A percentile compares a stretch with the other conserved stretches of the same genome.
Conservation (phyloP, 1,140 invertebrate species). For the Ceratina australensis region DNA sequence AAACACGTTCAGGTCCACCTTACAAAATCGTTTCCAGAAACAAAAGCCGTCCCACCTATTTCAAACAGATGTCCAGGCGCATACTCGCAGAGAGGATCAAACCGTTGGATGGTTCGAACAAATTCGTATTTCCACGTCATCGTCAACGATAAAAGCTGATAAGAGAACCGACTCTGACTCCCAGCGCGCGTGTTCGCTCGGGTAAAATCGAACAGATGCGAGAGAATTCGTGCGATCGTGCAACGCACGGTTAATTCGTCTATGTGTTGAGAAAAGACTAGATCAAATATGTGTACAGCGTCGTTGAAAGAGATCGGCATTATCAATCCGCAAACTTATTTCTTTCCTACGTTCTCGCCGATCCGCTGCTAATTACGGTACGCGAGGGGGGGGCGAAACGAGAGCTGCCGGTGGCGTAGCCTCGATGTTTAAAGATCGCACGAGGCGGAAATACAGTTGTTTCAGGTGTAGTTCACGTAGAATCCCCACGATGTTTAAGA, state of each 20-base stretch:
- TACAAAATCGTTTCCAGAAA: neutral
- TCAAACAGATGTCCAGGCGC: too few species aligned
- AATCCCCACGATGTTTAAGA: constrained; percentile 51
- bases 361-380: neutral
- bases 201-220: constrained; percentile 62
- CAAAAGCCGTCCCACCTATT: too few species aligned
- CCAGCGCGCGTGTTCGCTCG: constrained; percentile 32
- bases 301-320: neutral
- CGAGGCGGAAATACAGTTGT: constrained; percentile 59
- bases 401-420: neutral
- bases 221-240: constrained; percentile 31
- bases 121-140: constrained; percentile 43
- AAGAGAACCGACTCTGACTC: constrained; percentile 28
- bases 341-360: neutral
- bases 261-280: neutral
- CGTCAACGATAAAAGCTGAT: constrained; percentile 51
- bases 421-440: constrained; percentile 36
- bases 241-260: constrained; percentile 15
- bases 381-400: neutral
- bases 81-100: constrained; percentile 1
- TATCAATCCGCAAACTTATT: neutral
- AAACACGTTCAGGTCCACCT: neutral
- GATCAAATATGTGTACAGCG: constrained; percentile 14
- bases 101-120: neutral
- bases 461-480: constrained; percentile 67